Evolutionary conservation across 2,888 invertebrate genomes (phyloP).

Genomic region (Drosophila mulleri): DNA sequence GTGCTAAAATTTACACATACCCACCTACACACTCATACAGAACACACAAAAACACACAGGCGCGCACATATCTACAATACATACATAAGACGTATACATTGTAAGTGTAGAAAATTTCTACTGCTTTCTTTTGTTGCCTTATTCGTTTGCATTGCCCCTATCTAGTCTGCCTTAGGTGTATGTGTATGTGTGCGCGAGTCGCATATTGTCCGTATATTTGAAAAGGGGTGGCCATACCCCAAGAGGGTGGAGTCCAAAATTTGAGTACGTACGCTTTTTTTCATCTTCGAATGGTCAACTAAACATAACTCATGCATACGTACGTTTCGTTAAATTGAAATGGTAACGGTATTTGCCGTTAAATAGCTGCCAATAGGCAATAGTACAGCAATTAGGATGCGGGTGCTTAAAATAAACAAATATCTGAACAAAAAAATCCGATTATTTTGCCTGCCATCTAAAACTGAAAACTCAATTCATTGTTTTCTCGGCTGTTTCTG

Average conservation of each 20-base stretch:
- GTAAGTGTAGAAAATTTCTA: slow-evolving; percentile 70
- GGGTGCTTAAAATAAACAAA: background rate
- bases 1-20: slow-evolving; percentile 64
- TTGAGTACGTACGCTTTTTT: slow-evolving; percentile 31
- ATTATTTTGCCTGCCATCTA: slow-evolving; percentile 21
- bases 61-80: slow-evolving; percentile 23
- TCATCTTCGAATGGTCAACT: slow-evolving; percentile 27
- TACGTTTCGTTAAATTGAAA: slow-evolving; percentile 8
- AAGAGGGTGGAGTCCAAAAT: slow-evolving; percentile 60
- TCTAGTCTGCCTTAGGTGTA: slow-evolving; percentile 30
- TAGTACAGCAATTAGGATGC: slow-evolving; percentile 47
- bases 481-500: slow-evolving; percentile 14
- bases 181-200: slow-evolving; percentile 28
- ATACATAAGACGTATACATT: slow-evolving; percentile 43
- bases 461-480: slow-evolving; percentile 19
- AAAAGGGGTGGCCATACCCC: slow-evolving; percentile 58
- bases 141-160: slow-evolving; percentile 50
- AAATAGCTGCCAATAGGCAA: slow-evolving; percentile 48
- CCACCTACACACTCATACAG: slow-evolving; percentile 41
- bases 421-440: background rate
- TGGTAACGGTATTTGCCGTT: slow-evolving; percentile 40
- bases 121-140: slow-evolving; percentile 66
- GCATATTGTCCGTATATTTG: slow-evolving; percentile 38
- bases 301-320: slow-evolving; percentile 1
- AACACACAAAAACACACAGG: background rate